Conservation (phyloP, 2,888 invertebrate genomes). For the Nemotelus nigrinus region DNA sequence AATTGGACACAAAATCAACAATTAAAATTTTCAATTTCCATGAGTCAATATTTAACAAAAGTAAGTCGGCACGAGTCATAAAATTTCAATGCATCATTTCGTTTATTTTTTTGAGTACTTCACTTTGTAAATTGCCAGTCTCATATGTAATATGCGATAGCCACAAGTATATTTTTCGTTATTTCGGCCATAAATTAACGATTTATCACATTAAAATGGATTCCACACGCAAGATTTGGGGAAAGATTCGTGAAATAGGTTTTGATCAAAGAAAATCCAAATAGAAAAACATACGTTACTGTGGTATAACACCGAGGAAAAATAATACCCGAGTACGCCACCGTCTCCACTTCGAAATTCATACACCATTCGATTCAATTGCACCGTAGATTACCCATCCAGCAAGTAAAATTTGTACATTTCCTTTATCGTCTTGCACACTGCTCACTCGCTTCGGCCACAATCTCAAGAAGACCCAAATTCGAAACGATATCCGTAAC, state of each 20-base stretch:
- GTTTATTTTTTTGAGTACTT: no score
- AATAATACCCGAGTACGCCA: slow-evolving; percentile 23
- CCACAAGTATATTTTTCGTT: background rate
- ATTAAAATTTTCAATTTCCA: no score
- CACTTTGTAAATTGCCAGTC: no score
- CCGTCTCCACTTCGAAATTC: background rate
- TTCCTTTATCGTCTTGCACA: no score
- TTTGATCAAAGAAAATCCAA: slow-evolving; percentile 6
- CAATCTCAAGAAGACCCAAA: no score
- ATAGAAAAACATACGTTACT: slow-evolving; percentile 5
- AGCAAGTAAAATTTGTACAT: background rate
- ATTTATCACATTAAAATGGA: slow-evolving; percentile 15
- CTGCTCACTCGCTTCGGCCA: no score
- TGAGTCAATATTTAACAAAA: no score
- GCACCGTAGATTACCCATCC: slow-evolving; percentile 14
- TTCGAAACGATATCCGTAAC: no score
- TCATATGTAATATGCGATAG: background rate
- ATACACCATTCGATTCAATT: slow-evolving; percentile 7
- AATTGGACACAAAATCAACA: no score
- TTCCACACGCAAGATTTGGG: slow-evolving; percentile 7
- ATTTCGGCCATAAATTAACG: background rate
- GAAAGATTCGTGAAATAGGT: background rate
- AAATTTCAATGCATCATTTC: no score
- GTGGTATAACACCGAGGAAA: slow-evolving; percentile 11
- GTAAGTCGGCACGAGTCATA: no score